Evolutionary conservation across 2,888 invertebrate species (phyloP), one percentile per base, ranked within the genome.

Genomic region (Anagyrus pseudococci): DNA sequence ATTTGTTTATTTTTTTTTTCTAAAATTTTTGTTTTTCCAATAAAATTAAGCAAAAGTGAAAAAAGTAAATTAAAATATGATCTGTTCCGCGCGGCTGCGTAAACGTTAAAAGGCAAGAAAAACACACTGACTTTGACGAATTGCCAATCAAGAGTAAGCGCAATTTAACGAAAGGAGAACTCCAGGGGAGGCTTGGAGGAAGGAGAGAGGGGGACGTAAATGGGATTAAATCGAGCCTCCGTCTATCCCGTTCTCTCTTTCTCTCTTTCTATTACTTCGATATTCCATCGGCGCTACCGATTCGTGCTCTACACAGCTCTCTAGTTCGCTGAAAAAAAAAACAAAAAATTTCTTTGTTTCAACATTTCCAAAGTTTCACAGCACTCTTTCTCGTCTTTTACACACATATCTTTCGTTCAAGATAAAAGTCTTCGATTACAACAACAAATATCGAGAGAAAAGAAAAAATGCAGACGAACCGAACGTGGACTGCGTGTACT

Each of bases 381-480:
- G 4, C 8, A 2, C 17, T 40, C 37, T 4, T 47, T 41, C 52
- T 8, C 25, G 23, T 44, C 7, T 19, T 50, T 40, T 8, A n/a
- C 1, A 41, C 10, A 29, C 17, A 4, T 46, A 41, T 29, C 20
- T 23, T 40, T 20, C 13, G 25, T 25, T 22, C 15, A 29, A 13
- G 40, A 33, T 4, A 19, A 40, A 10, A 22, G 13, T 15, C 17
- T 17, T 46, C 54, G 53, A 54, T 29, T 55, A 58, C 15, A 33
- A 46, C 48, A 55, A 57, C 52, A 46, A n/a, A n/a, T n/a, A n/a
- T n/a, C n/a, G 19, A 54, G 60, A 61, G 46, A 46, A 25, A 58
- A 60, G 47, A 67, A 56, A 67, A 62, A 63, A 69, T 62, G 65
- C 68, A 67, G 69, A 67, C 64, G 66, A 70, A 72, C 69, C 65